A percentile compares a stretch with the other conserved stretches of the same genome.
Evolutionary conservation across 2,888 invertebrate species (phyloP).

Genomic region (Dione vanillae): DNA sequence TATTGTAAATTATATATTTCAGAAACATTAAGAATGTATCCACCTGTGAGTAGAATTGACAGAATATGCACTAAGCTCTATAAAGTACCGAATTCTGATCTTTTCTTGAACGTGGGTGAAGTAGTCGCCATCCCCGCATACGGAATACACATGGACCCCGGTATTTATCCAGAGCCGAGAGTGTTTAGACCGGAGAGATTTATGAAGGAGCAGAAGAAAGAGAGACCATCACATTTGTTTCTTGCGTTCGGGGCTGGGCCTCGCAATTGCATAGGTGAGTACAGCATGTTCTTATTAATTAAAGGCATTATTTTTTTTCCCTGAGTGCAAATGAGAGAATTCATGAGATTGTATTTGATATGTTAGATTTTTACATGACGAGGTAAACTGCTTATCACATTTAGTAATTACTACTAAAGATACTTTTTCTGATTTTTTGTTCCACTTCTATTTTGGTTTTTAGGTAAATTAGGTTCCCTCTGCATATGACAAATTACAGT

Average conservation of each 20-base stretch:
- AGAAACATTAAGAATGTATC: slow-evolving; percentile 85
- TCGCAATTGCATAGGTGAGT: slow-evolving; percentile 79
- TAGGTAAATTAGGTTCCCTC: no score
- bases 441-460: no score
- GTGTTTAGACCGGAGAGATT: slow-evolving; percentile 83
- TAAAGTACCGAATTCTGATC: slow-evolving; percentile 73
- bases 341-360: no score
- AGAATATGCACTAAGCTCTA: slow-evolving; percentile 83
- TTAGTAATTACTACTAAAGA: no score
- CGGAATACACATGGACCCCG: slow-evolving; percentile 82
- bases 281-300: slow-evolving; percentile 1
- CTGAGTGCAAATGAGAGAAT: no score
- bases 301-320: background rate
- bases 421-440: no score
- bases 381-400: no score
- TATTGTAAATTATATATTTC: slow-evolving; percentile 43
- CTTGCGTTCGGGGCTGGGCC: slow-evolving; percentile 83
- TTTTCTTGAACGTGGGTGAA: slow-evolving; percentile 75
- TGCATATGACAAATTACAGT: no score
- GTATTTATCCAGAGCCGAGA: slow-evolving; percentile 83
- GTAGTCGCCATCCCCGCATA: slow-evolving; percentile 74
- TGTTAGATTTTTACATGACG: no score
- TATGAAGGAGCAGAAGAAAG: slow-evolving; percentile 72
- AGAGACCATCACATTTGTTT: slow-evolving; percentile 77
- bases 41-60: slow-evolving; percentile 81